phyloP scores from a whole-genome alignment of 2,888 invertebrate species.

The Anticlea derivata region DNA sequence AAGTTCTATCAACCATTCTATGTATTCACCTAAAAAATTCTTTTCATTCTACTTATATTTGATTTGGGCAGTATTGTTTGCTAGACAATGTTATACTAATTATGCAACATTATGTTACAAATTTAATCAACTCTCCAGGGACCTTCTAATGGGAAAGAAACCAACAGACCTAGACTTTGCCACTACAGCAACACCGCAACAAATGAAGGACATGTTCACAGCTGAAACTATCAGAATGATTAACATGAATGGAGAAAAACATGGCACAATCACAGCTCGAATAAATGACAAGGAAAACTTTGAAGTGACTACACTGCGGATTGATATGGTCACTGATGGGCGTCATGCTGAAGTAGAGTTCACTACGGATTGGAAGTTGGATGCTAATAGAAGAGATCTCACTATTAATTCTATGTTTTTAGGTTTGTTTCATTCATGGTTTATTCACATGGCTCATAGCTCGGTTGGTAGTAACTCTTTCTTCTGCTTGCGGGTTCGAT shows the following conservation, averaged over 20 bases:
- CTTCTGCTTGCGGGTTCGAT: too few relatives aligned
- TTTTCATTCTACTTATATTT: too few relatives aligned
- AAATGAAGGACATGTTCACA: constrained; percentile 97
- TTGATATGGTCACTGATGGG: constrained; percentile 96
- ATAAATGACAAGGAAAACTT: constrained; percentile 97
- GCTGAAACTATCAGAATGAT: constrained; percentile 94
- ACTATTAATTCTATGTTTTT: constrained; percentile 99
- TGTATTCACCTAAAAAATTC: too few relatives aligned
- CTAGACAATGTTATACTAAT: too few relatives aligned
- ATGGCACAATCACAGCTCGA: constrained; percentile 97
- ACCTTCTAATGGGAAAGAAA: constrained; percentile 89
- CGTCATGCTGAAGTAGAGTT: constrained; percentile 97
- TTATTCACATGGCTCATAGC: too few relatives aligned
- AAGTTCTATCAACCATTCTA: too few relatives aligned
- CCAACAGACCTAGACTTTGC: constrained; percentile 99
- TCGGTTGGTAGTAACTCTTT: too few relatives aligned
- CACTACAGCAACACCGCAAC: constrained; percentile 96
- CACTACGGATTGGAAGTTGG: constrained; percentile 95
- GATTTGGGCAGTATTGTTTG: too few relatives aligned
- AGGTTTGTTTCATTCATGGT: constrained; percentile 71
- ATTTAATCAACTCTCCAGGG: constrained; percentile 69
- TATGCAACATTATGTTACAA: background rate
- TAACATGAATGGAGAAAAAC: constrained; percentile 95
- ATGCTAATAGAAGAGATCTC: constrained; percentile 97
- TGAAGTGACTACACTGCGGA: constrained; percentile 96